Base-by-base conservation (phyloP, 2,888 invertebrate species). In the Sceliomorpha sp. region DNA sequence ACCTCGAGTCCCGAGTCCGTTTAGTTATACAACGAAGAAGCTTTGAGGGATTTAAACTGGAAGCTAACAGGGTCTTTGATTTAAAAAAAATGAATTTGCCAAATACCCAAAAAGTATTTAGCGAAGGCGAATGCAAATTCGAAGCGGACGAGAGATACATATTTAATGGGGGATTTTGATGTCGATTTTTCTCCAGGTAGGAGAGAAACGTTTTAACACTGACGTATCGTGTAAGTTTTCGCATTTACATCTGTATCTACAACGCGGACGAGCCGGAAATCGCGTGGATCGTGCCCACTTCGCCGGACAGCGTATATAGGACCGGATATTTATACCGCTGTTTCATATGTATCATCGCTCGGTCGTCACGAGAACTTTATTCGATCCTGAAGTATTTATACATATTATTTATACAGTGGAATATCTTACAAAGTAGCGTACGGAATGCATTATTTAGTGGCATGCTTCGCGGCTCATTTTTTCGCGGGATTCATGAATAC, bases 311-410 rank as follows among this genome's bases (percentile, higher is more conserved):
- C 13, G 40, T 27, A 32, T 32, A 31, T 7, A n/a, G 55, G 12
- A 24, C 5, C 50, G 20, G 34, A 20, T 60, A 63, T 51, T 64
- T 55, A 59, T 64, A 42, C 64, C 45, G 48, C 67, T 63, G 68
- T 68, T 72, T 70, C 59, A 67, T 70, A 72, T 72, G 69, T 68
- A 71, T 71, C 60, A 67, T 45, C 70, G 56, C 29, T 53, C 48
- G 42, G 63, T 63, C 59, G 68, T 68, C 68, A 68, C 71, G 68
- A 68, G 55, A 68, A 60, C 56, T 72, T 60, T 68, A 64, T 64
- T 72, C 55, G 45, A 36, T 36, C 10, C 51, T 13, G 12, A 10
- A 27, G 39, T 36, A 51, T 64, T 71, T 67, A 64, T 56, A 59
- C 59, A 53, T 50, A 59, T 68, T 71, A 71, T 60, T 71, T 68